These are phyloP conservation scores for Zootermopsis nevadensis DNA, from an alignment of 2,888 invertebrate species.

Conservation along the genomic window DNA sequence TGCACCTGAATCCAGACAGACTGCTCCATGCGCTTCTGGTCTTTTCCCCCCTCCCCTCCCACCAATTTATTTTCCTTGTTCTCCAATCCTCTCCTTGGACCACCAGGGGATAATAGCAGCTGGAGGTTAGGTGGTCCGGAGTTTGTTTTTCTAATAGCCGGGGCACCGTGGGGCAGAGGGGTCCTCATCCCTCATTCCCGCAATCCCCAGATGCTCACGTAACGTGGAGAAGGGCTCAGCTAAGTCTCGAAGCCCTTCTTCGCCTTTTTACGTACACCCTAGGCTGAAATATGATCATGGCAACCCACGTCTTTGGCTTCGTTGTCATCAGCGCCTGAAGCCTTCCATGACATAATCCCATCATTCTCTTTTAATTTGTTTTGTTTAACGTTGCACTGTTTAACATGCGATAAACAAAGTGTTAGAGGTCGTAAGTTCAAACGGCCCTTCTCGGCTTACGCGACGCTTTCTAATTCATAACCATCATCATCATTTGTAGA, in stretches of 20 bases:
- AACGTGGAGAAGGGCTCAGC: neutral
- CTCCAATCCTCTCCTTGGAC: too few relatives aligned
- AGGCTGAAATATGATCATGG: neutral
- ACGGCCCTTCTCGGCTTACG: too few relatives aligned
- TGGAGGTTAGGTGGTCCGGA: neutral
- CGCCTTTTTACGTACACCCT: neutral
- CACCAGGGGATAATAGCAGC: neutral
- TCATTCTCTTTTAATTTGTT: neutral
- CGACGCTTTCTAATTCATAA: too few relatives aligned
- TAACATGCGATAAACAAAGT: too few relatives aligned
- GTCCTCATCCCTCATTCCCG: neutral
- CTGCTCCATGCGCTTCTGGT: too few relatives aligned
- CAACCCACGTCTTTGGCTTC: too few relatives aligned
- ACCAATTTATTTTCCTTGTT: too few relatives aligned
- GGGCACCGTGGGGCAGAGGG: neutral
- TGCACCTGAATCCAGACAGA: too few relatives aligned
- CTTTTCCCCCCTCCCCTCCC: too few relatives aligned
- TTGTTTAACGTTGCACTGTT: neutral
- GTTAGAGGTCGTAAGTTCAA: too few relatives aligned
- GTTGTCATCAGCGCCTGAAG: neutral
- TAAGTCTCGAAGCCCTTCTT: neutral
- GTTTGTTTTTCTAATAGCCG: neutral
- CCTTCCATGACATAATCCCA: neutral
- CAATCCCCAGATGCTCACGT: neutral
- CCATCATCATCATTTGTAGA: too few relatives aligned